Base-by-base conservation (phyloP, 1,140 invertebrate genomes). In the Monomorium pharaonis region DNA sequence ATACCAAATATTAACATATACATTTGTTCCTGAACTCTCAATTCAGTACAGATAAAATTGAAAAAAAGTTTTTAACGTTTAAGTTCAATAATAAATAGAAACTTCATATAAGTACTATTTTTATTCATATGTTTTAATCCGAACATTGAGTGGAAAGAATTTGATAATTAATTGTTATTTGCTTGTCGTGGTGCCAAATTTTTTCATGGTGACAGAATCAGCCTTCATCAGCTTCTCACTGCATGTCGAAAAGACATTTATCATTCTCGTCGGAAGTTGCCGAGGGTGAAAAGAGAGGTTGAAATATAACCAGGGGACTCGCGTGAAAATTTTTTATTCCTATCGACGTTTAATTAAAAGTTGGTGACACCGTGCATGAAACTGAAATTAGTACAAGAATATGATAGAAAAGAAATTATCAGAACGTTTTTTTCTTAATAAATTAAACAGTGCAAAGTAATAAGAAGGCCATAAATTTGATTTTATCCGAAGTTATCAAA, bases 291-390 rank as follows among this genome's bases (percentile, higher is more conserved):
- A 70, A 30, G 65, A 83, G 49, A 60, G 70, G 75, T 21, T 86
- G 85, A 88, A 91, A 88, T 92, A 92, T 90, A 90, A 85, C 87
- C 78, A 51, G 33, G 54, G 49, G 60, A 67, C 63, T 84, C 12
- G 37, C 63, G 78, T 67, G 74, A 70, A 81, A 85, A 87, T 90
- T 78, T 92, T 90, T 90, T 62, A 85, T 81, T 88, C 56, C 51
- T 84, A 91, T 92, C 86, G 89, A 86, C 87, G 86, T 92, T 93
- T 93, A 93, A 93, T 93, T 92, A 92, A 93, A 93, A 92, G 85
- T 91, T 92, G 63, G 75, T 49, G 67, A 74, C 67, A 77, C n/a
- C 54, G 30, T 12, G 65, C 33, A 72, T 12, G 42, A 84, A 58
- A 80, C 63, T 83, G 56, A 90, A 78, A 90, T 90, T 83, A 83